These are phyloP conservation scores for Psilopogon haemacephalus DNA, from an alignment of 2,113 vertebrate species.

Conservation along the genomic window DNA sequence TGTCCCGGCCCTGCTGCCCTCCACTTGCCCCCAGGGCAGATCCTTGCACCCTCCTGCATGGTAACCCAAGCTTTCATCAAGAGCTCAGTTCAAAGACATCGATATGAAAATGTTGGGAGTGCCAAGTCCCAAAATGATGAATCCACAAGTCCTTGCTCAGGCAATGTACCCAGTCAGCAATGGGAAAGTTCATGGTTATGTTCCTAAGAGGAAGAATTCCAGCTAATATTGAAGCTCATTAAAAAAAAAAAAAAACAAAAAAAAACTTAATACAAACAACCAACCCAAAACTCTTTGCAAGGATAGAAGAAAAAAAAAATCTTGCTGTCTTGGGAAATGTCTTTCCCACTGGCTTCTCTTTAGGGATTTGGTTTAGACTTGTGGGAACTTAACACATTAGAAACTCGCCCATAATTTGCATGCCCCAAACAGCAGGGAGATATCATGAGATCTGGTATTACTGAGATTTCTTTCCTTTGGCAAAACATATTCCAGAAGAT, in stretches of 20 bases:
- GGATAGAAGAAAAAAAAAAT: neutral
- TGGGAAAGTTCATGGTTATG: neutral
- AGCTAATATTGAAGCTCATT: neutral
- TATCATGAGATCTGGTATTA: conserved; percentile 55
- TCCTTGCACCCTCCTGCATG: neutral
- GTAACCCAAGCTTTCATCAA: neutral
- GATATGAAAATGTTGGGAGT: neutral
- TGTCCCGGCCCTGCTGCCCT: neutral
- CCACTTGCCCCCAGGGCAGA: rapidly evolving
- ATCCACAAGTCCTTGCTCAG: neutral
- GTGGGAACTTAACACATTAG: conserved; percentile 46
- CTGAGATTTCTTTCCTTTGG: conserved; percentile 49
- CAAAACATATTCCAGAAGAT: conserved; percentile 51
- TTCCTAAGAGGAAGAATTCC: neutral
- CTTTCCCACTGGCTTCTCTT: conserved; percentile 47
- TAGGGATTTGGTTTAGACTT: conserved; percentile 49
- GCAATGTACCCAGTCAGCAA: rapidly evolving
- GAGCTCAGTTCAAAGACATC: neutral
- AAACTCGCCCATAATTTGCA: conserved; percentile 56
- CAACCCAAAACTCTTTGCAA: neutral
- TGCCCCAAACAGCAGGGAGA: conserved; percentile 47
- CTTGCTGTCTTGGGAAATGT: conserved; percentile 24
- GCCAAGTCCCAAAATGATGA: neutral
- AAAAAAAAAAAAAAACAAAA: neutral
- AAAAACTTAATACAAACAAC: neutral